These are phyloP conservation scores for Ennomos erosarius DNA, from an alignment of 2,888 invertebrate species.

Conservation along the genomic window DNA sequence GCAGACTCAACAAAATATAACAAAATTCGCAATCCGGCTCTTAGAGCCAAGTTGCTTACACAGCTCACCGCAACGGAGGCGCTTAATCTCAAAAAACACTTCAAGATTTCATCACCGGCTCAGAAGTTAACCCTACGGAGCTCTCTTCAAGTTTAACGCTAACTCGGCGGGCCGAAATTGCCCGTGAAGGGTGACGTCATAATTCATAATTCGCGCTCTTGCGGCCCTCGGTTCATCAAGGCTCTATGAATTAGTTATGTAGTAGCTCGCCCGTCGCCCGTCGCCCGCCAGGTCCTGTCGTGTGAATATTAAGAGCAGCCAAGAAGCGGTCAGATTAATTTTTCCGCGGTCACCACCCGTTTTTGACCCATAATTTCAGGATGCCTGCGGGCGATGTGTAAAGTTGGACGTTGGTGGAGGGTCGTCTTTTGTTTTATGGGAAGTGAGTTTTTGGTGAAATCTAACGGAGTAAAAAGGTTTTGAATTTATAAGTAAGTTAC, in stretches of 20 bases:
- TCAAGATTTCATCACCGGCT: conserved; percentile 28
- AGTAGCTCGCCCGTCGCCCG: conserved; percentile 26
- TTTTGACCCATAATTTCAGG: conserved; percentile 32
- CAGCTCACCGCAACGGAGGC: conserved; percentile 15
- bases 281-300: conserved; percentile 37
- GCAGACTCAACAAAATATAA: conserved; percentile 13
- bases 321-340: conserved; percentile 32
- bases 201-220: conserved; percentile 54
- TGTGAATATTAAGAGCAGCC: conserved; percentile 42
- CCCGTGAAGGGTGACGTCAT: conserved; percentile 51
- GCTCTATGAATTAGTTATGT: conserved; percentile 54
- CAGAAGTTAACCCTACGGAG: conserved; percentile 26
- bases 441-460: conserved; percentile 18
- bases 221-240: conserved; percentile 51
- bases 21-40: conserved; percentile 15
- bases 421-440: conserved; percentile 30
- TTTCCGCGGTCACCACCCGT: conserved; percentile 25
- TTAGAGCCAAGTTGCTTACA: conserved; percentile 21
- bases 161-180: conserved; percentile 44
- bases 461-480: conserved; percentile 13
- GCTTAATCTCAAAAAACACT: conserved; percentile 28
- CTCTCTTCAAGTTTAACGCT: conserved; percentile 45
- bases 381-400: conserved; percentile 25
- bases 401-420: conserved; percentile 32
- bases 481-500: conserved; percentile 8